Conservation (phyloP, 2,888 invertebrate species). For the Mesochorus sp. region DNA sequence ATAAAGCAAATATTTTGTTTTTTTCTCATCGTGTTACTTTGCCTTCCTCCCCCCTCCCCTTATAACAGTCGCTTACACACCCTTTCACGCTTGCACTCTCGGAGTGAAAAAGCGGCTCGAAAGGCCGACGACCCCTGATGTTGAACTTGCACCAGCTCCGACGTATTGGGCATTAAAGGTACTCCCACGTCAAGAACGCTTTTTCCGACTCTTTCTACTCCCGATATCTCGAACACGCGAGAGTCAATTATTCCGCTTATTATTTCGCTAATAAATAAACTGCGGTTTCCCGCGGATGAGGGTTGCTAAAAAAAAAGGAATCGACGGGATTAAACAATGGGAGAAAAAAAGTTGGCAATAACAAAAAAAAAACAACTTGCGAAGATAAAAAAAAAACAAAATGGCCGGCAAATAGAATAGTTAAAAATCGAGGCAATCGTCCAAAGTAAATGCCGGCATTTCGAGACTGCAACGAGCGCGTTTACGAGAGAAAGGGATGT, state of each 20-base stretch:
- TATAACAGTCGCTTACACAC: constrained; percentile 51
- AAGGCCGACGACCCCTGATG: constrained; percentile 59
- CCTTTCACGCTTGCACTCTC: constrained; percentile 27
- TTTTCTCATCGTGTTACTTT: no score
- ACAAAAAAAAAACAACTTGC: background rate
- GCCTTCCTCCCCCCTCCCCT: constrained; percentile 21
- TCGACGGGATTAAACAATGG: background rate
- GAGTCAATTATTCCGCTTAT: constrained; percentile 59
- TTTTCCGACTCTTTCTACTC: constrained; percentile 14
- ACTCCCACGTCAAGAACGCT: constrained; percentile 14
- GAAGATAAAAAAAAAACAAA: constrained; percentile 7
- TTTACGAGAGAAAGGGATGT: constrained; percentile 1
- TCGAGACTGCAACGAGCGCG: no score
- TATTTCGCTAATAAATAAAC: constrained; percentile 51
- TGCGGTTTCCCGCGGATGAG: constrained; percentile 10
- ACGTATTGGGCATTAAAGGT: constrained; percentile 39
- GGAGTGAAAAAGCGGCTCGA: constrained; percentile 47
- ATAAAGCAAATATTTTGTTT: no score
- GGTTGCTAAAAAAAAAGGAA: constrained; percentile 18
- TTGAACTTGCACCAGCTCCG: constrained; percentile 29
- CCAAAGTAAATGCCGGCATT: constrained; percentile 28
- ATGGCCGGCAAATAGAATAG: background rate
- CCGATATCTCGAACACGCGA: background rate
- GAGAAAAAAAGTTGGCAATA: constrained; percentile 3
- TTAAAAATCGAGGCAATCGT: constrained; percentile 20